These are phyloP conservation scores for Phocides pigmalion DNA, from an alignment of 1,140 invertebrate genomes.

Conservation along the genomic window DNA sequence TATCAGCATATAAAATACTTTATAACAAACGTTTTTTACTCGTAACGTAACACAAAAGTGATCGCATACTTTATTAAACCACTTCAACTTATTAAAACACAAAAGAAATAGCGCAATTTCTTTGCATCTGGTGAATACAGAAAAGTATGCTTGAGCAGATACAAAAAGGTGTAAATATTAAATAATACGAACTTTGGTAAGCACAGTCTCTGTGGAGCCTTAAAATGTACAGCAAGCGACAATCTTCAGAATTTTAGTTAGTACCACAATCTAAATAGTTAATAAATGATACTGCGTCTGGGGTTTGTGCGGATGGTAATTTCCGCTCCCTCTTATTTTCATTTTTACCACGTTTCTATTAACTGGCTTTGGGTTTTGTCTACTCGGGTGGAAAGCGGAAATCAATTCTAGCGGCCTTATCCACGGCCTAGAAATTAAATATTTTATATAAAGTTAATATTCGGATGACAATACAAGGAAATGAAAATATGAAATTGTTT, in stretches of 20 bases:
- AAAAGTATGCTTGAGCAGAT: neutral
- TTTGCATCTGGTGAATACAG: neutral
- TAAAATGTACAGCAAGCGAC: constrained; percentile 12
- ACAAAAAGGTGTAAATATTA: constrained; percentile 19
- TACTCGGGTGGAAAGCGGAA: too few relatives aligned
- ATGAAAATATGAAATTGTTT: too few relatives aligned
- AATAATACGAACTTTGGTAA: constrained; percentile 20
- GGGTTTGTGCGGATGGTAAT: constrained; percentile 9
- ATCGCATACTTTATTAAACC: too few relatives aligned
- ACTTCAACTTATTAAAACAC: neutral
- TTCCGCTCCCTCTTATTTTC: neutral
- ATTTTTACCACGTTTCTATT: too few relatives aligned
- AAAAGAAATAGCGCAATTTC: neutral
- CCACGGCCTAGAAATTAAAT: too few relatives aligned
- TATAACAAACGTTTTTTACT: too few relatives aligned
- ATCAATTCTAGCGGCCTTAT: too few relatives aligned
- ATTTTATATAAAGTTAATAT: too few relatives aligned
- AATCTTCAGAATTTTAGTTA: constrained; percentile 17
- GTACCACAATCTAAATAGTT: constrained; percentile 14
- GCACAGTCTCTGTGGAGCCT: constrained; percentile 7
- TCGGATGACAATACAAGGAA: too few relatives aligned
- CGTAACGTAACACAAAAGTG: too few relatives aligned
- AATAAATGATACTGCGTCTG: constrained; percentile 1
- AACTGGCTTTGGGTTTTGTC: too few relatives aligned
- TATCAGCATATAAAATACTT: too few relatives aligned